A percentile compares a stretch with the other conserved stretches of the same genome.
phyloP scores from a whole-genome alignment of 2,113 vertebrate species.

The Lontra canadensis region DNA sequence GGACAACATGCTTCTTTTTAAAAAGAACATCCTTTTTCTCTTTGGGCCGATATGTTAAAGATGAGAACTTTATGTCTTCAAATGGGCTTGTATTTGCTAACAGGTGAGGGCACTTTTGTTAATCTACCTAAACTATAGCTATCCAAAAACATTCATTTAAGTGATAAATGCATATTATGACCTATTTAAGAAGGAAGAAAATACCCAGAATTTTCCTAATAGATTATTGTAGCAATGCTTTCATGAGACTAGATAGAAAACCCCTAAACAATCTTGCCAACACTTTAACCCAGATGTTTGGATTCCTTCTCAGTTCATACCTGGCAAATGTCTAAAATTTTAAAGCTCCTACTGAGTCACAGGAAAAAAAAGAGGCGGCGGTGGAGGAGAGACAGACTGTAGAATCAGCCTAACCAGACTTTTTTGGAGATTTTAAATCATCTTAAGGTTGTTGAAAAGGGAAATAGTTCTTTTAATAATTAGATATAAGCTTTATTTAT shows the following conservation, averaged over 20 bases:
- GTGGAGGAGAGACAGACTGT: background rate
- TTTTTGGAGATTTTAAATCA: background rate
- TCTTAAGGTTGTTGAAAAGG: background rate
- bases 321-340: background rate
- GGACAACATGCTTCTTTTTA: background rate
- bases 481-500: slow-evolving; percentile 46
- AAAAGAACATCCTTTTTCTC: slow-evolving; percentile 25
- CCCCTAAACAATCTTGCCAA: background rate
- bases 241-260: background rate
- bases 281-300: background rate
- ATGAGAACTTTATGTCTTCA: background rate
- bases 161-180: background rate
- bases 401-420: background rate
- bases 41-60: background rate
- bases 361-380: background rate
- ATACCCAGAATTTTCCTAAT: background rate
- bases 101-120: background rate
- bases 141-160: slow-evolving; percentile 52
- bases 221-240: slow-evolving; percentile 3
- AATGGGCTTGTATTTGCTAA: background rate
- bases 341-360: background rate
- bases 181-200: background rate
- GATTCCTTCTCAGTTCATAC: background rate
- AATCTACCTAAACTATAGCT: background rate
- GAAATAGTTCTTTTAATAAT: background rate